Base-by-base conservation (phyloP, 30 jellyfish, hydroid and myxozoan genomes). In the Aurelia sp. region DNA sequence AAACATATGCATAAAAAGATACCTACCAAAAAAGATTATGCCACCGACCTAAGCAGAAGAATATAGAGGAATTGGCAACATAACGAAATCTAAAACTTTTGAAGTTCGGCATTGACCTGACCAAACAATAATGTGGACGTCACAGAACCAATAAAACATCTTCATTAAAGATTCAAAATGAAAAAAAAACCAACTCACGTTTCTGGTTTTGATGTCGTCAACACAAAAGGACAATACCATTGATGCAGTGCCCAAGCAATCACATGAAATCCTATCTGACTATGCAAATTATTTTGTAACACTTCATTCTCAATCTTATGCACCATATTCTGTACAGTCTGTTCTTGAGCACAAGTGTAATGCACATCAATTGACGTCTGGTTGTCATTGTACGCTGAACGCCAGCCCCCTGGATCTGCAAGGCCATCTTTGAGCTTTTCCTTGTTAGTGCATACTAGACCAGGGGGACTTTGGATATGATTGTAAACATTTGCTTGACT, bases 341-440 rank as follows among this genome's bases (percentile, higher is more conserved):
- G 67, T 62, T 61, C 85, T 37, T 82, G 84, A 10, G 51, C 59
- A 40, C 91, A 82, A 20, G 76, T 71, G 67, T 68, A 82, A 41
- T 82, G 85, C 55, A 82, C 78, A 82, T 82, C 85, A 31, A 62
- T 84, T 20, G 79, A 13, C 15, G 85, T 70, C 58, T 70, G 85
- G 76, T 68, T 59, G 3, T 79, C 79, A 55, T 48, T 51, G 59
- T 16, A 82, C n/a, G 22, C 23, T 3, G 55, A 16, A 4, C 47
- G 31, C 91, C 85, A 82, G 16, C 85, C 91, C 85, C 81, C 91
- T n/a, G 79, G 79, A 37, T 71, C 79, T 3, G 86, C 91, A 60
- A 82, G 21, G 20, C 80, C 79, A 37, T 60, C 67, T 20, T 68
- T 47, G 44, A 82, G 85, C 48, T 35, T 59, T 0, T 47, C 37